Percentiles rank a stretch among this genome's conserved stretches.
These are phyloP conservation scores for Gracilinanus agilis DNA, from an alignment of 2,113 vertebrate species.

Conservation along the genomic window DNA sequence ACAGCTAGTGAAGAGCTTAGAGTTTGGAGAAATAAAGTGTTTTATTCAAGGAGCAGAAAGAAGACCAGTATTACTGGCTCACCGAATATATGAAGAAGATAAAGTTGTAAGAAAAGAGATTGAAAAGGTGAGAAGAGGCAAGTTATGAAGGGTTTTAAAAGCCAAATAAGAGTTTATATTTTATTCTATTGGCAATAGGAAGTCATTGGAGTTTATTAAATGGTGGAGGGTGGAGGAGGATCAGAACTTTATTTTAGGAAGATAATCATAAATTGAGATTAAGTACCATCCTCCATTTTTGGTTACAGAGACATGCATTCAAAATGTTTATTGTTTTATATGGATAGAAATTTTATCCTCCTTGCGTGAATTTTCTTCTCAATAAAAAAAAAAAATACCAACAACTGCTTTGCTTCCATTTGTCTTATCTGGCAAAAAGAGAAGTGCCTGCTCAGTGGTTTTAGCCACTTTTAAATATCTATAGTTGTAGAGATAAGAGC, in stretches of 20 bases:
- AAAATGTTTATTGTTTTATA: not conserved
- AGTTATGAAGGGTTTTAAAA: not conserved
- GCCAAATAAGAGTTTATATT: not conserved
- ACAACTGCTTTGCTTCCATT: not conserved
- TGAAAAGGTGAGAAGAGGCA: not conserved
- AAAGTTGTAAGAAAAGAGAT: not conserved
- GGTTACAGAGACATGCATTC: not conserved
- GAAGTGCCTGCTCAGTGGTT: not conserved
- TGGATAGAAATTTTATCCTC: not conserved
- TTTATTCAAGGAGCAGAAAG: not conserved
- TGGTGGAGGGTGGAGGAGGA: not conserved
- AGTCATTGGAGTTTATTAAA: not conserved
- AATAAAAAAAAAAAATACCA: not conserved
- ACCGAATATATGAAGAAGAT: not conserved
- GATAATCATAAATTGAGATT: not conserved
- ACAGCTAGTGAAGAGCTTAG: not conserved
- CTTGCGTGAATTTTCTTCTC: not conserved
- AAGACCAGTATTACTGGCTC: not conserved
- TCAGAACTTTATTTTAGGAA: not conserved
- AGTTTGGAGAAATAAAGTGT: not conserved
- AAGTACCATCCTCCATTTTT: not conserved
- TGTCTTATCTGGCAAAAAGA: not conserved
- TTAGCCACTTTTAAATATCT: not conserved
- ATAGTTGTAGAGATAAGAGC: conserved; percentile 7
- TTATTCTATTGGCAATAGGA: not conserved